phyloP scores from a whole-genome alignment of 2,113 vertebrate species.

The Rhinopomastus cyanomelas region DNA sequence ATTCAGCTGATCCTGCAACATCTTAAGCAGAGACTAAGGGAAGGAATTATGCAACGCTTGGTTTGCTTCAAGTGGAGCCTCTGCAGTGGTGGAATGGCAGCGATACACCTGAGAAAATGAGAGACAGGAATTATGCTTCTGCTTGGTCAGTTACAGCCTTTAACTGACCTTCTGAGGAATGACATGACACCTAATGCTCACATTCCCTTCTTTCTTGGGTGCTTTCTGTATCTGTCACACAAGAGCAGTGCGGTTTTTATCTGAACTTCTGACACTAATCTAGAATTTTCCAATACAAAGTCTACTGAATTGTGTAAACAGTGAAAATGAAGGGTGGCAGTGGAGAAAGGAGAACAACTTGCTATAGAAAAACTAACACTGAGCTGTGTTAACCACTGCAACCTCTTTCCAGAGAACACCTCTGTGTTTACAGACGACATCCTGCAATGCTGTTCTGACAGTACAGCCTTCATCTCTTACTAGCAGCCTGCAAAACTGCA shows the following conservation, averaged over 20 bases:
- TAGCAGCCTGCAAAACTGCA: background rate
- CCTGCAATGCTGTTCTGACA: background rate
- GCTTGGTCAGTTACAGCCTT: background rate
- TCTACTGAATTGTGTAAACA: background rate
- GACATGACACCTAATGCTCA: background rate
- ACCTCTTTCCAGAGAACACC: slow-evolving; percentile 7
- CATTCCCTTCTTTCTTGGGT: background rate
- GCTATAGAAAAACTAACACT: background rate
- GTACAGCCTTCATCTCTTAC: background rate
- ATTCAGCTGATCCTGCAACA: background rate
- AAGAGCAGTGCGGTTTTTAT: background rate
- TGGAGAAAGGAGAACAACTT: background rate
- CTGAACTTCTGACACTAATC: no score
- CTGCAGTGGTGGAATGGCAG: background rate
- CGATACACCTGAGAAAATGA: background rate
- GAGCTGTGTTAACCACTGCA: background rate
- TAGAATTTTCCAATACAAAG: background rate
- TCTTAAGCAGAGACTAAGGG: background rate
- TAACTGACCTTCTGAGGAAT: background rate
- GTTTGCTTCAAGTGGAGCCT: background rate
- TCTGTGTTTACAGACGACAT: background rate
- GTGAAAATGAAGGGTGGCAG: background rate
- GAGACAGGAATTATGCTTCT: background rate
- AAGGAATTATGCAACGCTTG: background rate
- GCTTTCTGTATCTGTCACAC: background rate